These are phyloP conservation scores for Tachyglossus aculeatus DNA, from an alignment of 2,797 vertebrate genomes.

Conservation along the genomic window DNA sequence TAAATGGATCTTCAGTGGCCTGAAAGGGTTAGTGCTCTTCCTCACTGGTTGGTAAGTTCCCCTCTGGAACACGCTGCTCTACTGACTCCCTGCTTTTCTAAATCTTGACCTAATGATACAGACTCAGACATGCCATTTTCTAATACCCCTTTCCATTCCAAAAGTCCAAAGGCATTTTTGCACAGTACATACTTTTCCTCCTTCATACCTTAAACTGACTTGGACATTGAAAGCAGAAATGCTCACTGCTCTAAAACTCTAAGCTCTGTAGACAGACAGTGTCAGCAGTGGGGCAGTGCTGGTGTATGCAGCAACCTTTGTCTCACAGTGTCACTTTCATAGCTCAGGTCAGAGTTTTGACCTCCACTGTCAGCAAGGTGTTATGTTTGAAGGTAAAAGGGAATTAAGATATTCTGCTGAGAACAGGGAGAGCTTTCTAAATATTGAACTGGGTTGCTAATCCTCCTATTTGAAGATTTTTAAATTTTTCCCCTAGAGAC, in stretches of 20 bases:
- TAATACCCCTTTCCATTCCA: conserved; percentile 27
- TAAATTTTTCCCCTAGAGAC: too few relatives aligned
- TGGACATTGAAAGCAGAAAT: conserved; percentile 47
- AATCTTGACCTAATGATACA: conserved; percentile 23
- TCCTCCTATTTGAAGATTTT: conserved; percentile 2
- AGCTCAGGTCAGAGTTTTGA: conserved; percentile 37
- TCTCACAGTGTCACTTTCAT: conserved; percentile 61
- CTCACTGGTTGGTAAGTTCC: conserved; percentile 21
- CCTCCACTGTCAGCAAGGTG: conserved; percentile 21
- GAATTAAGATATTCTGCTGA: neutral
- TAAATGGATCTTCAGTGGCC: neutral
- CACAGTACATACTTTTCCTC: conserved; percentile 17
- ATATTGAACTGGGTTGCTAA: neutral
- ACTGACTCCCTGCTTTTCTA: conserved; percentile 25
- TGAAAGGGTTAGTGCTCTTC: neutral
- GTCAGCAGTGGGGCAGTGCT: conserved; percentile 13
- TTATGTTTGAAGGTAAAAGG: neutral
- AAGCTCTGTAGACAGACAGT: conserved; percentile 47
- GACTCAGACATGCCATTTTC: conserved; percentile 34
- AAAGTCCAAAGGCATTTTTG: conserved; percentile 41
- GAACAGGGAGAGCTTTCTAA: conserved; percentile 2
- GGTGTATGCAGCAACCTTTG: conserved; percentile 32
- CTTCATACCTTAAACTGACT: conserved; percentile 50
- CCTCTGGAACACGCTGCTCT: too few relatives aligned
- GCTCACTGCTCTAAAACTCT: conserved; percentile 25